Evolutionary conservation across 2,797 vertebrate genomes (phyloP), one percentile per base, ranked within the genome.

Genomic region (Philypnodon macrostomus): DNA sequence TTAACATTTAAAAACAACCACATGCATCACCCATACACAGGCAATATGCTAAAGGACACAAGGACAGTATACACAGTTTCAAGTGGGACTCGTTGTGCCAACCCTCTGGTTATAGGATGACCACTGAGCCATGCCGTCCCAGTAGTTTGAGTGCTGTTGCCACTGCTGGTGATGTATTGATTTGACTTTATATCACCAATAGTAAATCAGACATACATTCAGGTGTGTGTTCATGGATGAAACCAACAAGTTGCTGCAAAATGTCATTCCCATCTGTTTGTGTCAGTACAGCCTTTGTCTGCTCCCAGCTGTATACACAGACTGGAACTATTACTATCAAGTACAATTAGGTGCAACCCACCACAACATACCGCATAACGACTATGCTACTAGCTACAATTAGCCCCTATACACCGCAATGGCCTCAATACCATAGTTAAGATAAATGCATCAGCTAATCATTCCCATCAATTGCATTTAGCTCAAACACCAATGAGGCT

Each of bases 241-340:
- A 1, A 42, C 1, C 16, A 1, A 13, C 8, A 4, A 16, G 14
- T 27, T 30, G 15, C 24, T 29, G 40, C 31, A n/a, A n/a, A n/a
- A n/a, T n/a, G n/a, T n/a, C n/a, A 30, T 44, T 33, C 32, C 17
- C 41, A 17, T 38, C 39, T 46, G 54, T 47, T 53, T 55, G 45
- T 54, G 32, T 55, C 57, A 60, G 69, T 13, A 24, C 41, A 55
- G 67, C 60, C 61, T 64, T 67, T 73, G 75, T 70, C 60, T 34
- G 80, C 82, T 73, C 31, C 58, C 12, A 82, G 80, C 81, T 83
- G 81, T 84, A 75, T 84, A 69, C 81, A 84, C 85, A 85, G 78
- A 72, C 83, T 83, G 85, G 77, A 87, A 80, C 80, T 73, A 86
- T 87, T 87, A 86, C 82, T 81, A 83, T 87, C 86, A 84, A 74